These are phyloP conservation scores for Heliconius hermathena DNA, from an alignment of 1,140 invertebrate species.

Conservation along the genomic window DNA sequence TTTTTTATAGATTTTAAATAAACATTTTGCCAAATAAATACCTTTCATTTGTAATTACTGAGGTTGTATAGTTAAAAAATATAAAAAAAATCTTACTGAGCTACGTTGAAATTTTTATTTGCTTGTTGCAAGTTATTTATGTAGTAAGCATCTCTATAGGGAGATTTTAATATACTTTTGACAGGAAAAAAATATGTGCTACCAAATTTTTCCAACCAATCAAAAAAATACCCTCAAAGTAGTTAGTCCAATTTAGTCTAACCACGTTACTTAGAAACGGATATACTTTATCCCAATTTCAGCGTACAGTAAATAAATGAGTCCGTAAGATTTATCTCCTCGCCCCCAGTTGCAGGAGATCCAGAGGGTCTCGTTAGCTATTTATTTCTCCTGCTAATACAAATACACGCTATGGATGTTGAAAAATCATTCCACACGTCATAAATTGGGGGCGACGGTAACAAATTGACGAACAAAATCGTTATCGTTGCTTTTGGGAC, in stretches of 20 bases:
- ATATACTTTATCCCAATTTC: not conserved
- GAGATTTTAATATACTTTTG: too few relatives aligned
- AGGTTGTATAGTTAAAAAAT: not conserved
- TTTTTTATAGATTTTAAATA: too few relatives aligned
- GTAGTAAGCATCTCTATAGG: too few relatives aligned
- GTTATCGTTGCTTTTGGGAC: conserved; percentile 10
- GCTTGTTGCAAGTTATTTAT: too few relatives aligned
- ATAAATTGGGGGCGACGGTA: conserved; percentile 19
- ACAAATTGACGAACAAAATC: conserved; percentile 18
- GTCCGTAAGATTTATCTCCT: conserved; percentile 10
- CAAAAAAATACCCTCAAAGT: not conserved
- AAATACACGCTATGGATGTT: conserved; percentile 17
- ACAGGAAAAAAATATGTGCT: too few relatives aligned
- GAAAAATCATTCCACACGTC: conserved; percentile 25
- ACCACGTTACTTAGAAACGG: not conserved
- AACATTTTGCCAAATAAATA: too few relatives aligned
- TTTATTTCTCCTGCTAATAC: conserved; percentile 2
- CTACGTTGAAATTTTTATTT: too few relatives aligned
- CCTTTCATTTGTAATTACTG: not conserved
- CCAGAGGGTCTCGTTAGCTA: conserved; percentile 14
- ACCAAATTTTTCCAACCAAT: too few relatives aligned
- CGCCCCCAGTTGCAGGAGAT: conserved; percentile 1
- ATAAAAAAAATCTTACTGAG: too few relatives aligned
- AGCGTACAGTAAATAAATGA: conserved; percentile 8
- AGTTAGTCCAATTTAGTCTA: not conserved